Base-by-base conservation (phyloP, 2,888 invertebrate genomes). In the Dione vanillae region DNA sequence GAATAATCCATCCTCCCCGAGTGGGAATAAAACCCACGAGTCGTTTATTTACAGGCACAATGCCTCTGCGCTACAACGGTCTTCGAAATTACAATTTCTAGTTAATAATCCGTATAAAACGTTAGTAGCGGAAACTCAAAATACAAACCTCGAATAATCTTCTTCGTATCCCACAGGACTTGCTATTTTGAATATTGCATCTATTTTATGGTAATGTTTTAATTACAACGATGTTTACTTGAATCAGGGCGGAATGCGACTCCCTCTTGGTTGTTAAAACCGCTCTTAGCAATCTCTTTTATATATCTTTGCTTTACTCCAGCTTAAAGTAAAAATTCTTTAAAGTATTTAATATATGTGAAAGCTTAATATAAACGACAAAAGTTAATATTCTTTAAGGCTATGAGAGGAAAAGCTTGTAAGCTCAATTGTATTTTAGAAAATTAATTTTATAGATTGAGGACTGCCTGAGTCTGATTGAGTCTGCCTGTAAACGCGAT, bases 191-290 rank as follows among this genome's bases (percentile, higher is more conserved):
- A 61, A 61, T 61, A 61, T 61, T 61, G 45, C 61, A 61, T 43
- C 61, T 61, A 61, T 61, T 61, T 61, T 61, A 61, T 61, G 61
- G 61, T 61, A 61, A 61, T 61, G 61, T 61, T 61, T 61, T 45
- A 61, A 61, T 61, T 61, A 61, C 61, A 61, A 61, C 61, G 45
- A 45, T 61, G 61, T 61, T 61, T 45, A 61, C 61, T 61, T 35
- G 61, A 61, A 61, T 27, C 35, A 20, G 45, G 43, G 45, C 45
- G 61, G 61, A 61, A 61, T 61, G 61, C 45, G 61, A 45, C 61
- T 61, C 61, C 45, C 61, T n/a, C 27, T 59, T 61, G 45, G 45
- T 61, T 27, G 59, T 43, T n/a, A 11, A 37, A 45, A 43, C 45
- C 61, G 45, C 16, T 43, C 45, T 45, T n/a, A 61, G 45, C 27